A percentile compares a stretch with the other conserved stretches of the same genome.
Evolutionary conservation across 2,888 invertebrate genomes (phyloP).

Genomic region (Drosophila formosana): DNA sequence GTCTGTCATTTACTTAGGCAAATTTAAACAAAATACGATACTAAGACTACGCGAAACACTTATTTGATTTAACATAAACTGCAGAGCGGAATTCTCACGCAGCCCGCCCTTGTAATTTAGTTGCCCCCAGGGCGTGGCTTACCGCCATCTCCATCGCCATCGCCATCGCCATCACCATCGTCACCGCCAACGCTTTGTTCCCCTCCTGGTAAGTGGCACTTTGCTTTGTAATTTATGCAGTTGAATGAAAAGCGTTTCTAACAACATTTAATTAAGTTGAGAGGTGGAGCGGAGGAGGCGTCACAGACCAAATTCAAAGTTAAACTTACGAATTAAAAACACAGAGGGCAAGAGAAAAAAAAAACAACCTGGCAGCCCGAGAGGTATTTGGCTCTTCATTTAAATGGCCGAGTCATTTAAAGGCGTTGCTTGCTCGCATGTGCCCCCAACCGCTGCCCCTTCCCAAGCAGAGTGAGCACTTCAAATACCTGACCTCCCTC

Average conservation of each 20-base stretch:
- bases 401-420: constrained; percentile 68
- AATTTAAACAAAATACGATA: constrained; percentile 50
- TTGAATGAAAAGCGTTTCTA: constrained; percentile 74
- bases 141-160: constrained; percentile 10
- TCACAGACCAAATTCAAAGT: constrained; percentile 68
- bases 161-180: not conserved
- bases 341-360: constrained; percentile 13
- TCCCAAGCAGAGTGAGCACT: constrained; percentile 8
- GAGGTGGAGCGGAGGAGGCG: constrained; percentile 38
- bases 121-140: constrained; percentile 39
- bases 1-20: constrained; percentile 43
- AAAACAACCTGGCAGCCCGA: constrained; percentile 22
- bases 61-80: constrained; percentile 71
- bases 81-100: constrained; percentile 3
- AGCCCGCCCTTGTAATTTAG: constrained; percentile 58
- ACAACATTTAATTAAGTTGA: constrained; percentile 76
- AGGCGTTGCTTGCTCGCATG: constrained; percentile 30
- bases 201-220: constrained; percentile 61
- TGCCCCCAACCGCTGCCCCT: not conserved
- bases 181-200: constrained; percentile 1
- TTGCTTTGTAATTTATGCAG: constrained; percentile 77
- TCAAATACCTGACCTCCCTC: constrained; percentile 33
- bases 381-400: constrained; percentile 62
- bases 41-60: constrained; percentile 47
- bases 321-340: constrained; percentile 69